Conservation (phyloP, 2,113 vertebrate genomes). For the Orthonyx spaldingii region DNA sequence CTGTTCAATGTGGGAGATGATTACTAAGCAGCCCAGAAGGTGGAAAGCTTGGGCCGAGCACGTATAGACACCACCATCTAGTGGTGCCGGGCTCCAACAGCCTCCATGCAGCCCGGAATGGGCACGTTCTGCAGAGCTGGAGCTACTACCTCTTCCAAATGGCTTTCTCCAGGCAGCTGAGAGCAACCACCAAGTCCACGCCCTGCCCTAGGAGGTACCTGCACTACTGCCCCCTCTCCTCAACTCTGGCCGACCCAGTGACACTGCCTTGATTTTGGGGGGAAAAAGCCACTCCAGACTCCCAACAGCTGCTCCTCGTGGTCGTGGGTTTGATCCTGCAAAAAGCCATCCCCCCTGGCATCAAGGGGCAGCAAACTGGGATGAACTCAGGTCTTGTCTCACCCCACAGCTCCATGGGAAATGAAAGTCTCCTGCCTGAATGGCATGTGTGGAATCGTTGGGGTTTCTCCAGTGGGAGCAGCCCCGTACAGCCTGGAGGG, state of each 20-base stretch:
- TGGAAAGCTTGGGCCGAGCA: background rate
- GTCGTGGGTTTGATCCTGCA: background rate
- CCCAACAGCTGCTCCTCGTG: background rate
- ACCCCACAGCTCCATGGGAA: background rate
- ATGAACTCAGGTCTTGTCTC: background rate
- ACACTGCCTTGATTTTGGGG: background rate
- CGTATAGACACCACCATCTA: background rate
- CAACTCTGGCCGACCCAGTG: rapidly evolving
- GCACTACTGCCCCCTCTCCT: rapidly evolving
- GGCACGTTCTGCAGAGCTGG: rapidly evolving
- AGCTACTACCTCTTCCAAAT: rapidly evolving
- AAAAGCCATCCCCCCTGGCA: background rate
- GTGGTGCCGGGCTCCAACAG: background rate
- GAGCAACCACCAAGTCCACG: background rate
- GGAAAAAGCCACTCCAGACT: background rate
- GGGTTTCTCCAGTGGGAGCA: background rate
- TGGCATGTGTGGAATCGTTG: rapidly evolving
- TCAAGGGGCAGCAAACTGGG: background rate
- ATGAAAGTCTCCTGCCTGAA: background rate
- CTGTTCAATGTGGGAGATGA: background rate
- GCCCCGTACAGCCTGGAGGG: background rate
- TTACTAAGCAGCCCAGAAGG: background rate
- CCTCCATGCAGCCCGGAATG: rapidly evolving
- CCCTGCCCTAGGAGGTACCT: background rate
- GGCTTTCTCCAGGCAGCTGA: background rate